Evolutionary conservation across 35 echinoderm and acorn worm genomes (phyloP), one percentile per base, ranked within the genome.

Genomic region (Lytechinus pictus): DNA sequence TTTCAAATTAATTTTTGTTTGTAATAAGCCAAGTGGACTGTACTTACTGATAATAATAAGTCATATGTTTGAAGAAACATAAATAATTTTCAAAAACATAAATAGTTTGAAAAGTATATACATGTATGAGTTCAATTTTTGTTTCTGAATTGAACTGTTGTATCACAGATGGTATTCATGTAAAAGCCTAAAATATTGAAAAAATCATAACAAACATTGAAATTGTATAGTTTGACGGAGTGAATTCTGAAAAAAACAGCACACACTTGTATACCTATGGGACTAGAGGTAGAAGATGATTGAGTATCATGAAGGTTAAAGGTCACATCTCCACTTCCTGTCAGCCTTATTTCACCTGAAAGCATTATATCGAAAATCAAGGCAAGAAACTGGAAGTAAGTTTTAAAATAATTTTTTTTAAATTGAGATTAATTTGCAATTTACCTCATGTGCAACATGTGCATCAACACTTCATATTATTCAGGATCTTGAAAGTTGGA

Each of bases 271-370:
- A 54, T 90, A 90, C 88, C 88, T 90, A 54, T 90, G 88, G 8
- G 88, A 90, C 88, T 90, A 90, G 29, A 90, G 13, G 16, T 90
- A 54, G 88, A 12, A 90, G 88, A 90, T 12, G 29, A 52, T 12
- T 52, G 29, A 90, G 28, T 90, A 5, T 90, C 88, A 12, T 90
- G 27, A 13, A 90, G 88, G 52, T 44, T 90, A 54, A 90, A 90
- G 28, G 88, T 90, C 29, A 90, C 88, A 90, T 90, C 88, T 33
- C 88, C 88, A 54, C 88, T 90, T 90, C 88, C 88, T 54, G 52
- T 52, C 88, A 90, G 52, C 52, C 52, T 90, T 1, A 90, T 90
- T 54, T 90, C 88, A 90, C 88, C 88, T 90, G 52, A 51, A 54
- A 54, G 19, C 66, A 79, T 19, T 4, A 79, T n/a, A 79, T 7